Base-by-base conservation (phyloP, 2,888 invertebrate species). In the Seira musarum region DNA sequence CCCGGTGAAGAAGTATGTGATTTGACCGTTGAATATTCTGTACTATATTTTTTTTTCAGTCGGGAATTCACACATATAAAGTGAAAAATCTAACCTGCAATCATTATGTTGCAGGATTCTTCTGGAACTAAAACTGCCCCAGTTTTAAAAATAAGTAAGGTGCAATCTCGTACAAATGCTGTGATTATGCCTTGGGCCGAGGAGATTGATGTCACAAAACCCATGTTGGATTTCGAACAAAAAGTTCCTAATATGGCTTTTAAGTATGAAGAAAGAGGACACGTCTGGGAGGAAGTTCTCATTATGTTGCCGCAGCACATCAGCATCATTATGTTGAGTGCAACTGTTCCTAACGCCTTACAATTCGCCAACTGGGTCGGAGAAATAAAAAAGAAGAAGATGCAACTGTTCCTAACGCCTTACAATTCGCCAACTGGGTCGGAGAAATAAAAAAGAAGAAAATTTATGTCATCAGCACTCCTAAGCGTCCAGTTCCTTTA, bases 221-320 rank as follows among this genome's bases (percentile, higher is more conserved):
- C 96, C 0, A 93, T 97, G 0, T 91, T 90, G 1, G 94, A 97
- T 88, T 97, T 97, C 87, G 91, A 93, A 67, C 92, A 95, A 85
- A 92, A 91, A 87, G 92, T 97, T 78, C 95, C 95, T 2, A 92
- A 94, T 81, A 94, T 95, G 90, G 98, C 98, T 0, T 93, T 94
- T 87, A 92, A 91, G 80, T 97, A 93, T 89, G 93, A 99, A 99
- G 89, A 95, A 97, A 87, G 99, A 83, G 99, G 99, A 13, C 97
- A 99, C 88, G 99, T 99, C 0, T 99, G 99, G 99, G 99, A 99
- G 89, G 99, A 99, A 90, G 97, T 97, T 0, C 91, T 99, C 2
- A 99, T 99, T 87, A 92, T 99, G 88, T 90, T 99, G 71, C 99
- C 99, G 0, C 93, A 94, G 5, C 96, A 97, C 88, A 97, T 99